Percentiles rank a stretch among this genome's conserved stretches.
Evolutionary conservation across 2,797 vertebrate species (phyloP).

Genomic region (Halcyon leucocephala): DNA sequence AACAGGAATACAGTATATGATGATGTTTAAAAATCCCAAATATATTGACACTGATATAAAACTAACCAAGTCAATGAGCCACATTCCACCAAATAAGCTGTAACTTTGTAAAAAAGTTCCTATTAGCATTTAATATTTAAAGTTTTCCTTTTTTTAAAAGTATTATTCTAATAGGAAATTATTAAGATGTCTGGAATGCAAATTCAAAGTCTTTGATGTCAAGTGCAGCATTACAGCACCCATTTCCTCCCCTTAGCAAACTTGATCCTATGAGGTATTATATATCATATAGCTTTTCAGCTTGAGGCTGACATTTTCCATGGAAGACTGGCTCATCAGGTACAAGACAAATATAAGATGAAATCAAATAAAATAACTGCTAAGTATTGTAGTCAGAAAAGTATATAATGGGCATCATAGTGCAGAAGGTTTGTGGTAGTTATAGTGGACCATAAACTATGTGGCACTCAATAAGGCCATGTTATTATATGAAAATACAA

Average conservation of each 20-base stretch:
- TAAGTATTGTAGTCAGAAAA: not conserved
- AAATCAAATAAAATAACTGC: not conserved
- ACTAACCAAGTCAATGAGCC: not conserved
- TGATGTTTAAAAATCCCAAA: constrained; percentile 22
- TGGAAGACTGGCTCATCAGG: not conserved
- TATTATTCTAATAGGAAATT: not conserved
- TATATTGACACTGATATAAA: not conserved
- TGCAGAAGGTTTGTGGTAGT: not conserved
- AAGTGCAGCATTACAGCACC: not conserved
- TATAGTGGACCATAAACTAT: not conserved
- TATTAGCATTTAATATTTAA: not conserved
- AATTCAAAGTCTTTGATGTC: not conserved
- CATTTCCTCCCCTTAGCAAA: not conserved
- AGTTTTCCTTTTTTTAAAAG: not conserved
- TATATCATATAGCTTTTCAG: not conserved
- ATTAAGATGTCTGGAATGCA: not conserved
- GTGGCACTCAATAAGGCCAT: not conserved
- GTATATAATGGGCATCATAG: not conserved
- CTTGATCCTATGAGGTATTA: not conserved
- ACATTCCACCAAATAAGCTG: not conserved
- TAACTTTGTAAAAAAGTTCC: not conserved
- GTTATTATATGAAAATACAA: not conserved
- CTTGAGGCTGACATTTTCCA: not conserved
- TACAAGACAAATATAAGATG: not conserved
- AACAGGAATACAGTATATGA: constrained; percentile 10